phyloP scores from a whole-genome alignment of 2,888 invertebrate species.

The Drosophila ezoana region DNA sequence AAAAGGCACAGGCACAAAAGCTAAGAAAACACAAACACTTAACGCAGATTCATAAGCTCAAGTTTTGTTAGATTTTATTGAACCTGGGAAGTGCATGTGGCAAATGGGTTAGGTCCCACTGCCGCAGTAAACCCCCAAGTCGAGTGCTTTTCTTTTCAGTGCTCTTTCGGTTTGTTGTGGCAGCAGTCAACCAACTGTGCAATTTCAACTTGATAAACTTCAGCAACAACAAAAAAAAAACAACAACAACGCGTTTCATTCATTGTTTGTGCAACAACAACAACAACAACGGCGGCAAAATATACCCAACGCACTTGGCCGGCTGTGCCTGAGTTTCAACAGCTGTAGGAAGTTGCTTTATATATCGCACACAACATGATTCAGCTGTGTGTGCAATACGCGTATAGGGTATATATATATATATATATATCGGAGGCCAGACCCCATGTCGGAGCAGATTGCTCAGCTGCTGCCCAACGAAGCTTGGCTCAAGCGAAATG shows the following conservation, averaged over 20 bases:
- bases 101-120: constrained; percentile 24
- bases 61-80: constrained; percentile 12
- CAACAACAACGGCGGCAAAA: constrained; percentile 15
- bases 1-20: background rate
- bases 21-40: background rate
- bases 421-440: background rate
- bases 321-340: constrained; percentile 55
- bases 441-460: constrained; percentile 36
- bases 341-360: constrained; percentile 69
- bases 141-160: constrained; percentile 25
- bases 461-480: constrained; percentile 53
- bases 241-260: constrained; percentile 63
- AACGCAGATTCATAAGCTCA: background rate
- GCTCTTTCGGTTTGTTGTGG: constrained; percentile 50
- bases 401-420: background rate
- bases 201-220: constrained; percentile 66
- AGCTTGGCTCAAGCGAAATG: constrained; percentile 65
- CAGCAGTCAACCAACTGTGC: constrained; percentile 71
- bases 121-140: constrained; percentile 13
- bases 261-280: constrained; percentile 61
- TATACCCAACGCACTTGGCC: constrained; percentile 58
- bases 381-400: constrained; percentile 16
- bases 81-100: constrained; percentile 4
- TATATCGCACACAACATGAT: constrained; percentile 45
- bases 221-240: constrained; percentile 29